A percentile compares a stretch with the other conserved stretches of the same genome.
Conservation (phyloP, 2,888 invertebrate species). For the Perithous albicinctus region DNA sequence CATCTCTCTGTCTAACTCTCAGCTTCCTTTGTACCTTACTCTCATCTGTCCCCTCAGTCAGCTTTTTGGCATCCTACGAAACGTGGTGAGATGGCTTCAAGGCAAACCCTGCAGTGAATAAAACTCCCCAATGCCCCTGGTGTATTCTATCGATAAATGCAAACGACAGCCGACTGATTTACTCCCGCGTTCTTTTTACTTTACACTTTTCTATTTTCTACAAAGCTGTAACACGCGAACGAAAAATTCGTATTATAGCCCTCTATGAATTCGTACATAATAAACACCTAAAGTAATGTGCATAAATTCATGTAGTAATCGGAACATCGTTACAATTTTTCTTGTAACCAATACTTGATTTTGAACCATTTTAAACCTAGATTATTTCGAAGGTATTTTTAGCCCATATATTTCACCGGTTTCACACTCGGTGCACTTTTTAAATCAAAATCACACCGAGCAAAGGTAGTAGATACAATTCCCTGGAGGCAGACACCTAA, state of each 20-base stretch:
- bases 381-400: background rate
- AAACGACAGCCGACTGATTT: constrained; percentile 82
- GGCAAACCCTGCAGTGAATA: constrained; percentile 12
- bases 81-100: constrained; percentile 11
- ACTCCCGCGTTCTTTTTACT: constrained; percentile 78
- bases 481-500: constrained; percentile 49
- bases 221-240: background rate
- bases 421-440: constrained; percentile 5
- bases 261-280: background rate
- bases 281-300: background rate
- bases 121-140: constrained; percentile 29
- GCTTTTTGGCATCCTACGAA: constrained; percentile 56
- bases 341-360: too few relatives aligned
- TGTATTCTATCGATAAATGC: constrained; percentile 75
- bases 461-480: constrained; percentile 35
- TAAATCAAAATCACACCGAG: constrained; percentile 53
- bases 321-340: background rate
- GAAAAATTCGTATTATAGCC: background rate
- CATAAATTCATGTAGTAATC: background rate
- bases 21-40: constrained; percentile 21
- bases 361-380: too few relatives aligned
- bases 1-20: constrained; percentile 38
- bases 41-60: constrained; percentile 22
- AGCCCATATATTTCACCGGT: background rate
- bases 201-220: constrained; percentile 51